Conservation (phyloP, 2,888 invertebrate species). For the Halictus ligatus region DNA sequence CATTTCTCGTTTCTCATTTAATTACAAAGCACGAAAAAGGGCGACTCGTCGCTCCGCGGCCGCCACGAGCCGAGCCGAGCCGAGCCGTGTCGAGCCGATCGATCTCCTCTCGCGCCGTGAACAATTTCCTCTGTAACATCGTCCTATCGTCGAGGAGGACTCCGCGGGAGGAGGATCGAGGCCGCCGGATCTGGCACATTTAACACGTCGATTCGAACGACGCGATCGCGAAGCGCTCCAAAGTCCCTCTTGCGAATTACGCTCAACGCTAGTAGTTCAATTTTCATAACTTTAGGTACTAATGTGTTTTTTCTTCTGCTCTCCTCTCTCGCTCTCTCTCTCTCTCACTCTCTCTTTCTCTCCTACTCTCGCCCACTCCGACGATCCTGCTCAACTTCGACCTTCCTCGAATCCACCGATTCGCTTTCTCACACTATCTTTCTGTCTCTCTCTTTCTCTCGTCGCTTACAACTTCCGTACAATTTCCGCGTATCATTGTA, state of each 20-base stretch:
- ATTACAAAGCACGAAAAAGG: constrained; percentile 68
- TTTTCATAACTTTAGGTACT: constrained; percentile 76
- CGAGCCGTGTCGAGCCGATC: constrained; percentile 21
- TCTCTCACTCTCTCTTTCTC: neutral
- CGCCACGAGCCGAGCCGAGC: constrained; percentile 14
- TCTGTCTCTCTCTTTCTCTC: constrained; percentile 28
- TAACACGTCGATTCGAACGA: constrained; percentile 13
- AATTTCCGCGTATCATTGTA: constrained; percentile 73
- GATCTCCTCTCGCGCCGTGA: constrained; percentile 22
- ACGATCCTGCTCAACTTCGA: neutral
- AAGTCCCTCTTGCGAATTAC: constrained; percentile 34
- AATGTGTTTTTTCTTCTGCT: constrained; percentile 64
- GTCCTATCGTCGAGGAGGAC: neutral
- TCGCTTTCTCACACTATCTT: constrained; percentile 11
- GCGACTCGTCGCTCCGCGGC: constrained; percentile 34
- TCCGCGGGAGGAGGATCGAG: constrained; percentile 9
- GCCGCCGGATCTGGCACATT: constrained; percentile 16
- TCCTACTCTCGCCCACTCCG: neutral
- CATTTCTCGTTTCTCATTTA: constrained; percentile 58
- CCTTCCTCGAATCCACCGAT: neutral
- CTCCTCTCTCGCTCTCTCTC: constrained; percentile 3
- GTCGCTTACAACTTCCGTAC: constrained; percentile 71
- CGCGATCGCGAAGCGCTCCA: constrained; percentile 32
- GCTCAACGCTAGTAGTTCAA: constrained; percentile 74
- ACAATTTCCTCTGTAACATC: constrained; percentile 23